A percentile compares a stretch with the other conserved stretches of the same genome.
Conservation (phyloP, 2,888 invertebrate genomes). For the Petrolisthes manimaculis region DNA sequence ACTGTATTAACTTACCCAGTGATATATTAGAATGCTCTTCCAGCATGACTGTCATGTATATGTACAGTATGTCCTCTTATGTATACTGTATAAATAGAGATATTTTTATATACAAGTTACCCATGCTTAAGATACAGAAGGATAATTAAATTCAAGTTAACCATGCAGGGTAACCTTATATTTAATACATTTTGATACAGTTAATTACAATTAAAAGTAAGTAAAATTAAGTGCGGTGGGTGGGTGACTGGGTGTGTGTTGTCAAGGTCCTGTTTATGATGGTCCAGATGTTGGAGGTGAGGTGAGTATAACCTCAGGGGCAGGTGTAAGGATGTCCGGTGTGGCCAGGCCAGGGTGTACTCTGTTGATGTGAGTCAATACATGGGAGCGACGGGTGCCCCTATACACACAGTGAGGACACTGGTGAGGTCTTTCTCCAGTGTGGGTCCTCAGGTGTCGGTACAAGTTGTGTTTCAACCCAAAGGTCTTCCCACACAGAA, state of each 20-base stretch:
- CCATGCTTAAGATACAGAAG: background rate
- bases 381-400: conserved; percentile 51
- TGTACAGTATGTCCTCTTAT: background rate
- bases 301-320: background rate
- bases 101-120: background rate
- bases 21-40: background rate
- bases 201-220: conserved; percentile 7
- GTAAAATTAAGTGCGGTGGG: background rate
- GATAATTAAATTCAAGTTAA: background rate
- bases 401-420: conserved; percentile 56
- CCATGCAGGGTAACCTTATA: conserved; percentile 7
- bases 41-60: background rate
- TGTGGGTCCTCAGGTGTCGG: conserved; percentile 52
- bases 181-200: background rate
- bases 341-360: conserved; percentile 45
- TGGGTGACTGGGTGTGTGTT: background rate
- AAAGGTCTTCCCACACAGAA: conserved; percentile 51
- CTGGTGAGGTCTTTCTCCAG: conserved; percentile 55
- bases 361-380: conserved; percentile 50
- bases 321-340: conserved; percentile 8
- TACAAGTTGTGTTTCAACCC: conserved; percentile 52
- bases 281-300: conserved; percentile 21
- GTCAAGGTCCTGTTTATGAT: background rate
- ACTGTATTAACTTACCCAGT: background rate
- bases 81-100: background rate